Evolutionary conservation across 2,797 vertebrate species (phyloP).

Genomic region (Anguilla megastoma): DNA sequence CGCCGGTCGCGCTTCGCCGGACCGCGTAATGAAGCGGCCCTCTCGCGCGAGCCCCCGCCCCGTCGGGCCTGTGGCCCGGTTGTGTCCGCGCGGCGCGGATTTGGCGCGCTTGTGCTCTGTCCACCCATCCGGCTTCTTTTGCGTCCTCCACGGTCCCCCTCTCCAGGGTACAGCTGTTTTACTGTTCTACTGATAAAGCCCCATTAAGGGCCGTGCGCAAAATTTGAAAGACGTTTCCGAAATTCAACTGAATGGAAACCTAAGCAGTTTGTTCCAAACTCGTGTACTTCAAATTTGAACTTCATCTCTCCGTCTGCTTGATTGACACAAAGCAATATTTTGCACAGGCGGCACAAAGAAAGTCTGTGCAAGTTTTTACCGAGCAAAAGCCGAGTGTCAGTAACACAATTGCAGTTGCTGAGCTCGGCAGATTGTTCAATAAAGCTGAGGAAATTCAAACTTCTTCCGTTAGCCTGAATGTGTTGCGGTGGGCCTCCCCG

Average conservation of each 20-base stretch:
- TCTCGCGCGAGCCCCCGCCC: background rate
- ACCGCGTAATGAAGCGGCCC: slow-evolving; percentile 5
- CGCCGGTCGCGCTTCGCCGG: background rate
- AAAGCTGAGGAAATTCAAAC: background rate
- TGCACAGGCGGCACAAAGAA: background rate
- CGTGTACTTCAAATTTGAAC: background rate
- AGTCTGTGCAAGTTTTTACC: background rate
- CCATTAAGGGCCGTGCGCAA: background rate
- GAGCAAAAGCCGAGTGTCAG: background rate
- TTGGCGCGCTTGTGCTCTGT: background rate
- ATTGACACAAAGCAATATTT: background rate
- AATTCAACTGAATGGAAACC: background rate
- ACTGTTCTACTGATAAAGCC: background rate
- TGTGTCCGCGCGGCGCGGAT: no score
- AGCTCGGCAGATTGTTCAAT: background rate
- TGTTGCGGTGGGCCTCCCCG: background rate
- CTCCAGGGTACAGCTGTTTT: background rate
- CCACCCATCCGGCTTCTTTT: background rate
- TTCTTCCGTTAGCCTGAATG: background rate
- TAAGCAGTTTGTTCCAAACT: background rate
- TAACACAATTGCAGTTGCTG: background rate
- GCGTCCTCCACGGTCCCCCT: background rate
- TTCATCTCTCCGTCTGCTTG: background rate
- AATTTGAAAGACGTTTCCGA: background rate
- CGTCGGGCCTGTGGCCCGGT: background rate